Conservation (phyloP, 2,797 vertebrate species). For the Crenuchus spilurus region DNA sequence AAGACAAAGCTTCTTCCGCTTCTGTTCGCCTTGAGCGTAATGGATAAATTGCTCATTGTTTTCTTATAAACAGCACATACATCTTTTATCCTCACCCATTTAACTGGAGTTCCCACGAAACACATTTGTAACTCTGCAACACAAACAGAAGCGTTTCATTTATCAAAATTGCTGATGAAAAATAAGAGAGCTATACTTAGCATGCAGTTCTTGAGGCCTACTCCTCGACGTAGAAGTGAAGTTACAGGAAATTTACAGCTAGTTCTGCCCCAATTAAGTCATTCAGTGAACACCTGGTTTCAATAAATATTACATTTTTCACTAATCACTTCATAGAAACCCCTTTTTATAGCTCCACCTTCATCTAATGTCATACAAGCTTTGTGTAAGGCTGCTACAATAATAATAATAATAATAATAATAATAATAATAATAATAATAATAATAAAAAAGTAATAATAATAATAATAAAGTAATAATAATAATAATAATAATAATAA, state of each 20-base stretch:
- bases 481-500: too few species aligned
- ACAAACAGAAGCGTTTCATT: constrained; percentile 30
- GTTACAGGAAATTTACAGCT: constrained; percentile 4
- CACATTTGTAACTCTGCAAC: constrained; percentile 20
- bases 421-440: too few species aligned
- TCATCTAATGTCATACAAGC: too few species aligned
- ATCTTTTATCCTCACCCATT: constrained; percentile 46
- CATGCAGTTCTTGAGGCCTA: background rate
- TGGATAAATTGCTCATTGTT: constrained; percentile 55
- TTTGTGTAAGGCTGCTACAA: too few species aligned
- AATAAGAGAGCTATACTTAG: background rate
- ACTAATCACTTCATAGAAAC: background rate
- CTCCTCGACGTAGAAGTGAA: background rate
- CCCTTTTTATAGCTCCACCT: background rate
- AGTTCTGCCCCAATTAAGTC: background rate
- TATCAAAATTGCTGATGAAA: constrained; percentile 27
- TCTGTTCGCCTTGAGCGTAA: constrained; percentile 43
- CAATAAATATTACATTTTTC: background rate
- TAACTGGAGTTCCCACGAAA: constrained; percentile 23
- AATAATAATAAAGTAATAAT: too few species aligned
- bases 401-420: too few species aligned
- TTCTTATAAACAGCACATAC: constrained; percentile 53
- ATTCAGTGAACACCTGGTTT: background rate
- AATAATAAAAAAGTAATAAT: too few species aligned
- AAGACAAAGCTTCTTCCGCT: constrained; percentile 50